These are phyloP conservation scores for Tenebrio molitor DNA, from an alignment of 1,140 invertebrate species.

Conservation along the genomic window DNA sequence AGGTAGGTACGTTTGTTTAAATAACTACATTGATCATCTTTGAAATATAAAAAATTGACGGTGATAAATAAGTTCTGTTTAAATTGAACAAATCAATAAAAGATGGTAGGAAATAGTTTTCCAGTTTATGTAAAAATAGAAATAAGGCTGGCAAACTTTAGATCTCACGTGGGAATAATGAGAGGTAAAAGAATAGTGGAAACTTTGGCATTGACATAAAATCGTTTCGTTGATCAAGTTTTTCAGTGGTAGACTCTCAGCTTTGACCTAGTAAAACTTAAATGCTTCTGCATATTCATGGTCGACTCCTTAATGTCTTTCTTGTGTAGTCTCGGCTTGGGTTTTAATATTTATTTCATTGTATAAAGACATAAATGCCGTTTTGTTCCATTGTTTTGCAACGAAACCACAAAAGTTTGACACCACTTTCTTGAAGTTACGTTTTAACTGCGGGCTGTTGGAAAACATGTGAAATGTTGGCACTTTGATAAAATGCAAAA, in stretches of 20 bases:
- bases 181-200: not conserved
- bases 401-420: slow-evolving; percentile 41
- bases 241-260: not conserved
- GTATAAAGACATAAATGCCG: slow-evolving; percentile 38
- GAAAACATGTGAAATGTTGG: slow-evolving; percentile 16
- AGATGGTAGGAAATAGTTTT: too few species aligned
- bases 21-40: too few species aligned
- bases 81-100: too few species aligned
- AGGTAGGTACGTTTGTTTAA: too few species aligned
- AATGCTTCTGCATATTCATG: slow-evolving; percentile 46
- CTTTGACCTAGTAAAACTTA: slow-evolving; percentile 45
- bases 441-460: slow-evolving; percentile 28
- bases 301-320: slow-evolving; percentile 41
- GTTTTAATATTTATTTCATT: slow-evolving; percentile 46
- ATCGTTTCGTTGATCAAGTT: not conserved
- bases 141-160: too few species aligned
- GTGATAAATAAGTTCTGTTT: too few species aligned
- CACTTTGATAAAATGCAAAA: slow-evolving; percentile 22
- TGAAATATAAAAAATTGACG: too few species aligned
- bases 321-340: slow-evolving; percentile 23
- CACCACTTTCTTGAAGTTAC: slow-evolving; percentile 35
- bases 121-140: too few species aligned
- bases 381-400: slow-evolving; percentile 44
- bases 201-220: not conserved
- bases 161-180: too few species aligned